Conservation (phyloP, 1,140 invertebrate species). For the Popillia japonica region DNA sequence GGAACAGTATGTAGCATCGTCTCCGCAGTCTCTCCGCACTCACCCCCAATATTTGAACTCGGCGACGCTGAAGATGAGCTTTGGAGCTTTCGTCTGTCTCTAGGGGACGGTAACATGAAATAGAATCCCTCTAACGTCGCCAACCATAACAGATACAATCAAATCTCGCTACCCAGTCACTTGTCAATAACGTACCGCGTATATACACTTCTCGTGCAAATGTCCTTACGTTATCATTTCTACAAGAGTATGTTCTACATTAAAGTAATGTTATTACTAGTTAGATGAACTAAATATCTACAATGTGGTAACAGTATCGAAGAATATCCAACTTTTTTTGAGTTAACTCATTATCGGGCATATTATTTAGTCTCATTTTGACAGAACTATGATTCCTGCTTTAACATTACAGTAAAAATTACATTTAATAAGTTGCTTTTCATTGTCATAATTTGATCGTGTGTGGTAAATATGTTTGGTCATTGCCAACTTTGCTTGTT, state of each 20-base stretch:
- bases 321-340: too few relatives aligned
- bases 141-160: constrained; percentile 49
- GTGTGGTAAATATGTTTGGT: too few relatives aligned
- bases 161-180: constrained; percentile 49
- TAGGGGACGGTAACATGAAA: constrained; percentile 48
- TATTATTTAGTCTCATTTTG: too few relatives aligned
- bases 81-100: constrained; percentile 40
- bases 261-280: not conserved
- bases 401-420: too few relatives aligned
- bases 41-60: constrained; percentile 21
- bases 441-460: too few relatives aligned
- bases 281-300: not conserved
- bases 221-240: not conserved
- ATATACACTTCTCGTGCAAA: not conserved
- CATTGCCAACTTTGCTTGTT: too few relatives aligned
- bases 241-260: not conserved
- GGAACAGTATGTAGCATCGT: not conserved
- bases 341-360: too few relatives aligned
- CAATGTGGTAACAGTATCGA: too few relatives aligned
- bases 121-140: constrained; percentile 49
- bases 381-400: too few relatives aligned
- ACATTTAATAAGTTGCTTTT: too few relatives aligned
- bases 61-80: constrained; percentile 20
- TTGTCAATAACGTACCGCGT: constrained; percentile 49
- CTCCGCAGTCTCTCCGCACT: not conserved